Base-by-base conservation (phyloP, 2,888 invertebrate species). In the Platycheirus rosarum region DNA sequence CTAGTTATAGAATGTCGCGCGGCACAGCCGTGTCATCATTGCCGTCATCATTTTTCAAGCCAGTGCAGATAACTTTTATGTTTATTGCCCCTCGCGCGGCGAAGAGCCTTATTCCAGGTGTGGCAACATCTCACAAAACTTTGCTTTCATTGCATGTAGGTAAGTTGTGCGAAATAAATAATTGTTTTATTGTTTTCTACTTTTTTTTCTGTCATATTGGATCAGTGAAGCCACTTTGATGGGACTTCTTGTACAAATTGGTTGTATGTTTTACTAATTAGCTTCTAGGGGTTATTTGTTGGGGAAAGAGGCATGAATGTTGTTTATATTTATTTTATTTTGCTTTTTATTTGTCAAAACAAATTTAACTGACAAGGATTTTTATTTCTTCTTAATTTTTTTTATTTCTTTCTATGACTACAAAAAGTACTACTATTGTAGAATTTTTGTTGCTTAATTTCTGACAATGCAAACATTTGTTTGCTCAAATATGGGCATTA, bases 91-190 rank as follows among this genome's bases (percentile, higher is more conserved):
- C n/a, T n/a, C 49, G 35, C 29, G 46, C 42, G 49, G 49, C 46
- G 44, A 48, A 57, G 51, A 68, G 40, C 74, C 62, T 51, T 62
- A 63, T 48, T 55, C 18, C 78, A 78, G 78, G 74, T 78, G 74
- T 69, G 57, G 74, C 65, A 79, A 74, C 79, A 79, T 53, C 63
- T 73, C 63, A 62, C 63, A 74, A 5, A 60, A 74, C 63, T 74
- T 79, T 74, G 40, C 55, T 74, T 69, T 79, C 60, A 78, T 79
- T 74, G 63, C 79, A 63, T 69, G 75, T 74, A 63, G 69, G 63
- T 69, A 63, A 75, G 63, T 69, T 68, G 55, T 32, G 62, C 2
- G 48, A 63, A 65, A 63, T 75, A 69, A 63, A 73, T 57, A 73
- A 60, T 44, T 35, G 46, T 53, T 66, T 60, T 32, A 37, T 66